A percentile compares a stretch with the other conserved stretches of the same genome.
Conservation (phyloP, 2,113 vertebrate species). For the Otolemur garnettii region DNA sequence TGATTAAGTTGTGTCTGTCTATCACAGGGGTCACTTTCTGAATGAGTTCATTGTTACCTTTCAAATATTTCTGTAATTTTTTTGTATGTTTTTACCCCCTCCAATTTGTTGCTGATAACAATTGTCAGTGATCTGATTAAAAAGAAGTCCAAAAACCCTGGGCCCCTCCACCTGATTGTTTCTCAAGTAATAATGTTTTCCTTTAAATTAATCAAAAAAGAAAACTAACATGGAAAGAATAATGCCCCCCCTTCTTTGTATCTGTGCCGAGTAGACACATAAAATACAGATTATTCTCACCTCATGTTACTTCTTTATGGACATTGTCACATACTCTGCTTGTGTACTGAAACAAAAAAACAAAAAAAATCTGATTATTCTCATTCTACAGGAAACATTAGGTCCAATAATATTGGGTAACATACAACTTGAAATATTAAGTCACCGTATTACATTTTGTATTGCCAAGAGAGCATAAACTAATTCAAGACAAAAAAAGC, state of each 20-base stretch:
- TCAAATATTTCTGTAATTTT: neutral
- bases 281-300: neutral
- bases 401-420: neutral
- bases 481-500: neutral
- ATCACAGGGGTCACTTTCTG: neutral
- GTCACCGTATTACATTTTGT: neutral
- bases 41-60: neutral
- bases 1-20: neutral
- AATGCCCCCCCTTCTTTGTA: neutral
- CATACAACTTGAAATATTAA: neutral
- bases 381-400: neutral
- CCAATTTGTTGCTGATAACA: constrained; percentile 34
- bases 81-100: neutral
- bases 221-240: neutral
- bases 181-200: constrained; percentile 1
- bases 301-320: neutral
- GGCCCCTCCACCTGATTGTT: neutral
- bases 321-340: neutral
- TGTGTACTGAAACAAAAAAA: neutral
- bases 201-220: neutral
- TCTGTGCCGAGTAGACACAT: neutral
- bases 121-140: neutral
- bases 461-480: neutral
- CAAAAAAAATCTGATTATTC: neutral
- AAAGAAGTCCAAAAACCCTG: neutral